phyloP scores from a whole-genome alignment of 2,113 vertebrate genomes.

The Brachypteracias leptosomus region DNA sequence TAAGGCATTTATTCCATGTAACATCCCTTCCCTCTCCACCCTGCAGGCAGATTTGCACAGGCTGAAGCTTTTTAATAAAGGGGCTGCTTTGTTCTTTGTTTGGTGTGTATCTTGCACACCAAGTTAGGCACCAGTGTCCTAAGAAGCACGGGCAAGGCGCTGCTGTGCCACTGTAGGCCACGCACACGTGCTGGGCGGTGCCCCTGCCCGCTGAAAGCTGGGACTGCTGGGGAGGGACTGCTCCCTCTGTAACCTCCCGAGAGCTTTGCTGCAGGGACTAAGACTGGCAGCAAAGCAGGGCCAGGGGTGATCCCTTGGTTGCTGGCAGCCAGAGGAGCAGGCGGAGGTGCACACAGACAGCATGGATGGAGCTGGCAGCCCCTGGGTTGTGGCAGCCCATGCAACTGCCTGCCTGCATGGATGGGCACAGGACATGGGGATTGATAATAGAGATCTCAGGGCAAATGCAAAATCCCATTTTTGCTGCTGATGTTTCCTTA shows the following conservation, averaged over 20 bases:
- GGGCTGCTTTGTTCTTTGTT: not conserved
- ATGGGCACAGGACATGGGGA: not conserved
- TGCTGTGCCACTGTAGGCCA: not conserved
- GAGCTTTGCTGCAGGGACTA: not conserved
- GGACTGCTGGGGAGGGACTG: not conserved
- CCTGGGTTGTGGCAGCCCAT: not conserved
- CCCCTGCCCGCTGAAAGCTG: not conserved
- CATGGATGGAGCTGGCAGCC: accelerated
- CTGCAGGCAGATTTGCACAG: not conserved
- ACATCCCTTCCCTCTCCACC: not conserved
- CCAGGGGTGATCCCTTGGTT: not conserved
- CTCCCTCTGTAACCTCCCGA: not conserved
- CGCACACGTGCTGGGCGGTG: accelerated
- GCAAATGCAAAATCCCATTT: not conserved
- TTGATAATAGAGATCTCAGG: not conserved
- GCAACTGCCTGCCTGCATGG: not conserved
- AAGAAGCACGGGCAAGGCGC: accelerated
- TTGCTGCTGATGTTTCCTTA: not conserved
- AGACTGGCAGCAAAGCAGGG: not conserved
- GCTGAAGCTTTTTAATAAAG: not conserved
- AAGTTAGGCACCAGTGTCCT: not conserved
- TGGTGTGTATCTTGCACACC: not conserved
- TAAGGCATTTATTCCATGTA: not conserved
- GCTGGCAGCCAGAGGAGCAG: not conserved
- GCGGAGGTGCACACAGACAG: not conserved